Evolutionary conservation across 2,113 vertebrate species (phyloP).

Genomic region (Nymphicus hollandicus): DNA sequence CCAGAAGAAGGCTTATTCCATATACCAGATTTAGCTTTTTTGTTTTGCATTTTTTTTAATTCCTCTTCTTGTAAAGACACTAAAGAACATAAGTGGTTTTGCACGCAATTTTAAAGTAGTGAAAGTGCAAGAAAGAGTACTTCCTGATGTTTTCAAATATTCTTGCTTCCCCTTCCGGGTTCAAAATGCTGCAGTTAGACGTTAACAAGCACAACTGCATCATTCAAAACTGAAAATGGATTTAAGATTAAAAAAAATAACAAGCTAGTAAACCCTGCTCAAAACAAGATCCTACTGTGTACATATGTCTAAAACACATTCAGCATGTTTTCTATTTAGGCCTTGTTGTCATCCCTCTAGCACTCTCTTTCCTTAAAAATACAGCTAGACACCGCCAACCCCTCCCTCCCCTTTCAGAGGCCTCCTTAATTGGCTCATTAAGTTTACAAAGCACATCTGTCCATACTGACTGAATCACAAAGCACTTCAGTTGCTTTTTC

Average conservation of each 20-base stretch:
- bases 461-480: not conserved
- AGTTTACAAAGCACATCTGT: not conserved
- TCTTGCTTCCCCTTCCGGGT: not conserved
- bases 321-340: fast-evolving
- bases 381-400: fast-evolving
- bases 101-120: not conserved
- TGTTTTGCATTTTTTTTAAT: too few species aligned
- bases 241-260: not conserved
- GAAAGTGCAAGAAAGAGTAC: not conserved
- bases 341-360: not conserved
- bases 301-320: not conserved
- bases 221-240: not conserved
- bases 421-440: not conserved
- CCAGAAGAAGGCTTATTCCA: not conserved
- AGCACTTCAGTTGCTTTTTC: not conserved
- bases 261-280: not conserved
- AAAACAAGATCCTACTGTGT: not conserved
- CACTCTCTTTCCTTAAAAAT: not conserved
- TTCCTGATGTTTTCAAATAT: not conserved
- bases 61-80: not conserved
- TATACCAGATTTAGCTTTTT: not conserved
- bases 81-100: not conserved
- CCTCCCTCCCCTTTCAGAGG: not conserved
- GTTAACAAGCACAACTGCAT: not conserved
- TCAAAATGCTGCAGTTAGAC: not conserved